Conservation (phyloP, 1,140 invertebrate species). For the Plodia interpunctella region DNA sequence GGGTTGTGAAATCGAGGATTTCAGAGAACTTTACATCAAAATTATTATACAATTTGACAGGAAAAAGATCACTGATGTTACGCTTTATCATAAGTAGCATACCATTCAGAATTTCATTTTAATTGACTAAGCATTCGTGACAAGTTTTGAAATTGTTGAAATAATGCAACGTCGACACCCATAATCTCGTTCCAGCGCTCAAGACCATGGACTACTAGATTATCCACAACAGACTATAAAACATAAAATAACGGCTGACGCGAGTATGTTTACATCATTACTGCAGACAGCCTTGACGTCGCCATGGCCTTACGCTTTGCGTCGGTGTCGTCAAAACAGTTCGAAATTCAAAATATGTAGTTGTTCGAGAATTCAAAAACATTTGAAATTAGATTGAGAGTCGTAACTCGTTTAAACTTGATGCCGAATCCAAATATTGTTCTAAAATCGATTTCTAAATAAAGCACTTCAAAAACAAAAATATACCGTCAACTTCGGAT, state of each 20-base stretch:
- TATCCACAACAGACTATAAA: neutral
- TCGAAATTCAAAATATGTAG: conserved; percentile 27
- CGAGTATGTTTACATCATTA: conserved; percentile 16
- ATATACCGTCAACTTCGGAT: no score
- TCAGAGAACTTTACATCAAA: no score
- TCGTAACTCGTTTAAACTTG: no score
- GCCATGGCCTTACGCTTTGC: conserved; percentile 18
- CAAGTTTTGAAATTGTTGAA: neutral
- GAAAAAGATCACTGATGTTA: no score
- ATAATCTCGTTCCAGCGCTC: neutral
- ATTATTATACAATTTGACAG: no score
- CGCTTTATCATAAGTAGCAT: no score
- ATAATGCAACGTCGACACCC: neutral
- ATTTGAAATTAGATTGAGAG: neutral
- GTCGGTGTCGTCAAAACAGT: conserved; percentile 19
- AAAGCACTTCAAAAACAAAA: no score
- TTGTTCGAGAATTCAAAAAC: conserved; percentile 10
- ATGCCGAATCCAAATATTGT: no score
- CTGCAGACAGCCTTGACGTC: conserved; percentile 23
- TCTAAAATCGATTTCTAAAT: no score
- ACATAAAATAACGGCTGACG: conserved; percentile 10
- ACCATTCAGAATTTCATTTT: neutral
- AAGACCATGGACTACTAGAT: neutral
- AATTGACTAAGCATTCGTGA: neutral
- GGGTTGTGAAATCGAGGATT: neutral